These are phyloP conservation scores for Daboia siamensis DNA, from an alignment of 2,113 vertebrate species.

Conservation along the genomic window DNA sequence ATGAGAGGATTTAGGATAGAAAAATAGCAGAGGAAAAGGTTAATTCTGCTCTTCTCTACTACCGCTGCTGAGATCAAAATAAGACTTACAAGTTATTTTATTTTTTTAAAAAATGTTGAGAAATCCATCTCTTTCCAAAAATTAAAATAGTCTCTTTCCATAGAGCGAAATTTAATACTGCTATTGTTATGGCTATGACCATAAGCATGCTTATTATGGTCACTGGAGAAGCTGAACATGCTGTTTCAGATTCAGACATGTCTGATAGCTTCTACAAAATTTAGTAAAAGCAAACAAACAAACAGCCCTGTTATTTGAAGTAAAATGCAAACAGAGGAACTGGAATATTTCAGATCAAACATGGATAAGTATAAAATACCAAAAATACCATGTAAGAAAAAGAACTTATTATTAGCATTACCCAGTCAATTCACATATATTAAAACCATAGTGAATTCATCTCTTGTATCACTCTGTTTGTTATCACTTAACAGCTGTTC, in stretches of 20 bases:
- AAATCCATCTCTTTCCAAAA: background rate
- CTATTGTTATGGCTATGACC: background rate
- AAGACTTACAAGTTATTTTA: background rate
- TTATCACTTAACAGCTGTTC: background rate
- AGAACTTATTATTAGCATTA: background rate
- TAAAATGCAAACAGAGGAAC: background rate
- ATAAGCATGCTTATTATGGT: background rate
- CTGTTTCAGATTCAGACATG: conserved; percentile 4
- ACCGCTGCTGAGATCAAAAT: background rate
- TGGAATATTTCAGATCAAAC: background rate
- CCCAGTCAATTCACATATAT: background rate
- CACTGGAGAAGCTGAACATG: background rate
- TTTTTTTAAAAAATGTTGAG: background rate
- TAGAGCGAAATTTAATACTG: background rate
- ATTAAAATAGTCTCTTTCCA: background rate
- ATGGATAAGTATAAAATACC: background rate
- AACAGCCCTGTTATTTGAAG: background rate
- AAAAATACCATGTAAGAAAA: background rate
- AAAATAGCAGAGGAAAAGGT: background rate
- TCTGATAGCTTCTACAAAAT: background rate
- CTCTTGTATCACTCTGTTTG: background rate
- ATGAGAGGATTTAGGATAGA: background rate
- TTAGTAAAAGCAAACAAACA: background rate
- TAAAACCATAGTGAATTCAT: background rate
- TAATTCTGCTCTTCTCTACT: background rate